phyloP scores from a whole-genome alignment of 2,888 invertebrate genomes.

The Drosophila kanekoi region DNA sequence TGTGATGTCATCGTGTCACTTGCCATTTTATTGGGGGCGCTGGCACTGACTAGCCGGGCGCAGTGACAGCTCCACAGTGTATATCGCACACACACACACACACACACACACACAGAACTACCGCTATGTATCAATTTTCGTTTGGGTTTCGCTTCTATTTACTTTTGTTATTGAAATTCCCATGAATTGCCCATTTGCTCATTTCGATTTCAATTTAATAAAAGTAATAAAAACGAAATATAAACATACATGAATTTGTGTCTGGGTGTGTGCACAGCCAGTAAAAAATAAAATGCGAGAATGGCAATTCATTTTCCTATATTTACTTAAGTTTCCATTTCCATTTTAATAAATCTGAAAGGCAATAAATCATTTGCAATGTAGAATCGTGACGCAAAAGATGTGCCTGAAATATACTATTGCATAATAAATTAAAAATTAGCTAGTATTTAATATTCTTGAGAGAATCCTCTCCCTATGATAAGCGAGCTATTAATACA shows the following conservation, averaged over 20 bases:
- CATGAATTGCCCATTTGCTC: constrained; percentile 39
- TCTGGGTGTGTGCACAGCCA: background rate
- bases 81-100: background rate
- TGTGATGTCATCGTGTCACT: constrained; percentile 65
- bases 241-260: background rate
- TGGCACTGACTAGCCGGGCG: constrained; percentile 6
- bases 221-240: too few species aligned
- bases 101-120: constrained; percentile 5
- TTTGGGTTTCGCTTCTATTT: constrained; percentile 48
- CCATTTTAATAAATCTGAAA: constrained; percentile 21
- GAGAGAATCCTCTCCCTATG: background rate
- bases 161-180: constrained; percentile 59
- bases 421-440: background rate
- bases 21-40: constrained; percentile 39
- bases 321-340: constrained; percentile 29
- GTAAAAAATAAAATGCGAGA: constrained; percentile 17
- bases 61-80: background rate
- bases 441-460: background rate
- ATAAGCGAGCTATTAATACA: constrained; percentile 21
- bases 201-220: constrained; percentile 50
- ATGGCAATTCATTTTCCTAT: constrained; percentile 21
- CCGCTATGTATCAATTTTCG: constrained; percentile 60
- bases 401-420: background rate
- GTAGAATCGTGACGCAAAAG: constrained; percentile 29
- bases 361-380: constrained; percentile 39